These are phyloP conservation scores for Trachurus trachurus DNA, from an alignment of 2,797 vertebrate species.

Conservation along the genomic window DNA sequence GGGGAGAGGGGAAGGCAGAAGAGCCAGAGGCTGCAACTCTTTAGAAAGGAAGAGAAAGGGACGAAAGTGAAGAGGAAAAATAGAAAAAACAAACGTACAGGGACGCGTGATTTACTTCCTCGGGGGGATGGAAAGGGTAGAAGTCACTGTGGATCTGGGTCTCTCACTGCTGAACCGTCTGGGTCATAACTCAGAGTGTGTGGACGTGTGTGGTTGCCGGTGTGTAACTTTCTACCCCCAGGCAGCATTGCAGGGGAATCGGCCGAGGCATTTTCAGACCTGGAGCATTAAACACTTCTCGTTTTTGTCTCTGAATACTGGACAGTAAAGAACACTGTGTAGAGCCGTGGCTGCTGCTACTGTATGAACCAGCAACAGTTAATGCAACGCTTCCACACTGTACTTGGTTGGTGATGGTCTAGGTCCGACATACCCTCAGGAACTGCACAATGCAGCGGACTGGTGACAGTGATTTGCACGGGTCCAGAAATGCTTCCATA, in stretches of 20 bases:
- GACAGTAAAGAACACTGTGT: conserved; percentile 64
- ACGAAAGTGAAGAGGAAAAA: conserved; percentile 58
- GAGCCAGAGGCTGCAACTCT: conserved; percentile 69
- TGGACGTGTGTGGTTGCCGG: conserved; percentile 51
- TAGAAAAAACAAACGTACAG: conserved; percentile 61
- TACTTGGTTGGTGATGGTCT: conserved; percentile 34
- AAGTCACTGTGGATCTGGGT: conserved; percentile 76
- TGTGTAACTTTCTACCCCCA: conserved; percentile 47
- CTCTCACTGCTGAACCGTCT: conserved; percentile 63
- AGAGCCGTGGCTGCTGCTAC: conserved; percentile 33
- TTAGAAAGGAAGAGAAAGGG: conserved; percentile 71
- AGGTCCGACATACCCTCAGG: conserved; percentile 38
- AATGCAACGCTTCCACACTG: conserved; percentile 4
- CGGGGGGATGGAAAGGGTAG: conserved; percentile 44
- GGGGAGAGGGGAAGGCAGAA: conserved; percentile 33
- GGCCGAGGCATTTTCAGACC: conserved; percentile 64
- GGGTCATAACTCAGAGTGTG: conserved; percentile 62
- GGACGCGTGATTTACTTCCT: conserved; percentile 64
- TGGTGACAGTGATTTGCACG: conserved; percentile 3
- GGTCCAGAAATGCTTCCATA: conserved; percentile 25
- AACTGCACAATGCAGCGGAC: conserved; percentile 31
- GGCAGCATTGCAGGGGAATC: conserved; percentile 56
- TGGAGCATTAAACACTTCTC: conserved; percentile 37
- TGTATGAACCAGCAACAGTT: conserved; percentile 53
- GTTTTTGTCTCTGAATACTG: conserved; percentile 37